Conservation (phyloP, 2,113 vertebrate species). For the Chinchilla lanigera region DNA sequence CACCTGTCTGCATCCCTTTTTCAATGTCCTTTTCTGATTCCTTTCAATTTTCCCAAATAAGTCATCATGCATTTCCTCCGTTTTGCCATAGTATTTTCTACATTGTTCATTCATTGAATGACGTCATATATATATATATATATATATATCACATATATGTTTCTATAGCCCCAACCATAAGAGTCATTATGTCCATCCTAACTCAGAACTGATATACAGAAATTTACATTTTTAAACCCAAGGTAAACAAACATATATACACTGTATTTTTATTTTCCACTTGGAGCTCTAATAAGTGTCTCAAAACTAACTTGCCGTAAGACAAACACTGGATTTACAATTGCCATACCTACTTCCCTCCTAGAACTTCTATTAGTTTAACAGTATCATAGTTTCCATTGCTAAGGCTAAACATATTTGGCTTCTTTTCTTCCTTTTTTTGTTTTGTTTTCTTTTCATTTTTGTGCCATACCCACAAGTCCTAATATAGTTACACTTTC, state of each 20-base stretch:
- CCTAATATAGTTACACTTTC: background rate
- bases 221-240: background rate
- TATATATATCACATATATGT: background rate
- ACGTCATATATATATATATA: background rate
- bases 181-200: background rate
- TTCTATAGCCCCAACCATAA: background rate
- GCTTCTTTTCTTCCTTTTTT: background rate
- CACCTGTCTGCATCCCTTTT: background rate
- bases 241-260: background rate
- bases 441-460: background rate
- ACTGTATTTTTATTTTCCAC: background rate
- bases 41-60: background rate
- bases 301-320: background rate
- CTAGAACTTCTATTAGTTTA: background rate
- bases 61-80: background rate
- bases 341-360: background rate
- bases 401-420: background rate
- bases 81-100: background rate
- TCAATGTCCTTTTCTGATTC: background rate
- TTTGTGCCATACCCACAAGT: background rate
- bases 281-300: background rate
- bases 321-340: background rate
- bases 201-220: background rate
- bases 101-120: background rate
- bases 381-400: background rate